A percentile compares a stretch with the other conserved stretches of the same genome.
phyloP scores from a whole-genome alignment of 2,113 vertebrate genomes.

The Macroglossus sobrinus region DNA sequence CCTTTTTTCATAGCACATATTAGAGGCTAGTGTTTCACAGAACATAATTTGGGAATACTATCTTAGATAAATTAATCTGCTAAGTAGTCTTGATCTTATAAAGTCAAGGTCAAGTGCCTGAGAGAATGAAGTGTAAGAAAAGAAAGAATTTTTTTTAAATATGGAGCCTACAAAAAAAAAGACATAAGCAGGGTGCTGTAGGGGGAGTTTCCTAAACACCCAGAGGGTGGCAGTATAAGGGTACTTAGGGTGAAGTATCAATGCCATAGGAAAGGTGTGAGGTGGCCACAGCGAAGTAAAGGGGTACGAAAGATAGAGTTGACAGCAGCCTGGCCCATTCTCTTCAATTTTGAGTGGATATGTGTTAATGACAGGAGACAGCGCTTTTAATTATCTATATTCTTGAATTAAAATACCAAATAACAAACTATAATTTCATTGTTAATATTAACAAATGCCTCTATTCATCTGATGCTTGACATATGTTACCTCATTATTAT shows the following conservation, averaged over 20 bases:
- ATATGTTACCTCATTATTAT: not conserved
- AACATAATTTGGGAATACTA: not conserved
- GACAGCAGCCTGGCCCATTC: not conserved
- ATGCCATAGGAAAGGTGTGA: no score
- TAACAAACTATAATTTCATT: not conserved
- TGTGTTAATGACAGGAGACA: not conserved
- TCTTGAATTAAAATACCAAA: not conserved
- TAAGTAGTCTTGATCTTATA: constrained; percentile 2
- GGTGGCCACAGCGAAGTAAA: not conserved
- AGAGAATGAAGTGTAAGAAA: not conserved
- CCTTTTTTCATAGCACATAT: not conserved
- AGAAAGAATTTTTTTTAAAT: not conserved
- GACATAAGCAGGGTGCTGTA: not conserved
- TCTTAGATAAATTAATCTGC: not conserved
- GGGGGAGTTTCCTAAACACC: not conserved
- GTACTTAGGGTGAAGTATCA: not conserved
- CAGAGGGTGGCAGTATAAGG: not conserved
- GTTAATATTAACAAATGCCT: not conserved
- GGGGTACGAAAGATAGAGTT: no score
- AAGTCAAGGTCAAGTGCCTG: not conserved
- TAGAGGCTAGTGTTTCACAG: not conserved
- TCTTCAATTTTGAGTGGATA: not conserved
- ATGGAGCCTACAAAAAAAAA: not conserved
- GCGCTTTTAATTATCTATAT: not conserved
- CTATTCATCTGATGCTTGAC: not conserved